Evolutionary conservation across 2,797 vertebrate genomes (phyloP).

Genomic region (Podarcis lilfordi): DNA sequence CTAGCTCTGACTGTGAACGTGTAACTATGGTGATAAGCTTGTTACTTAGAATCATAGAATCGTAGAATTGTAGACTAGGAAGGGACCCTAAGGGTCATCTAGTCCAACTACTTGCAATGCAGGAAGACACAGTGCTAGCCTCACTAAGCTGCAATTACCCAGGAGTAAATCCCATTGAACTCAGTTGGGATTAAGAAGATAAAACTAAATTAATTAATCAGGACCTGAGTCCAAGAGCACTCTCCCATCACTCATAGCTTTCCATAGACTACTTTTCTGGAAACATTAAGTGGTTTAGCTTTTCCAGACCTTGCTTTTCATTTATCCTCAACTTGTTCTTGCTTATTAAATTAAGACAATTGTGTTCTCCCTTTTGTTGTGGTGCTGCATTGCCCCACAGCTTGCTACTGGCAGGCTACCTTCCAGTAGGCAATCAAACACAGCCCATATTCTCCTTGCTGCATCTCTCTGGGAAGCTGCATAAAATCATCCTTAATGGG

Average conservation of each 20-base stretch:
- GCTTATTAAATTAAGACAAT: too few species aligned
- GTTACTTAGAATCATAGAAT: too few species aligned
- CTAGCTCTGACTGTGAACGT: neutral
- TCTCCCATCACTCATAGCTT: neutral
- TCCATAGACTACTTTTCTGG: neutral
- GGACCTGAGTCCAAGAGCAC: too few species aligned
- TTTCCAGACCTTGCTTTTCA: neutral
- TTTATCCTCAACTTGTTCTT: neutral
- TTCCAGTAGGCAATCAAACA: conserved; percentile 9
- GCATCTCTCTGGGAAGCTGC: neutral
- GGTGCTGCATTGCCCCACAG: neutral
- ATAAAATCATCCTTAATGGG: neutral
- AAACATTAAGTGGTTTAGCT: neutral
- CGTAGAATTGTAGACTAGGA: too few species aligned
- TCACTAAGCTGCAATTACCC: too few species aligned
- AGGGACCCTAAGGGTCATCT: too few species aligned
- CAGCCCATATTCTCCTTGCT: neutral
- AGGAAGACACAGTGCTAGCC: too few species aligned
- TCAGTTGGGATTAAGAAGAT: too few species aligned
- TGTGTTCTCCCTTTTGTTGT: neutral
- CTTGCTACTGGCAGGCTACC: neutral
- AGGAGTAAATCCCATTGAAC: too few species aligned
- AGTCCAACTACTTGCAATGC: too few species aligned
- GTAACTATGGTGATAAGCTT: neutral
- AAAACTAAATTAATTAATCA: too few species aligned